A percentile compares a stretch with the other conserved stretches of the same genome.
Evolutionary conservation across 1,140 invertebrate genomes (phyloP).

Genomic region (Zaprionus taronus): DNA sequence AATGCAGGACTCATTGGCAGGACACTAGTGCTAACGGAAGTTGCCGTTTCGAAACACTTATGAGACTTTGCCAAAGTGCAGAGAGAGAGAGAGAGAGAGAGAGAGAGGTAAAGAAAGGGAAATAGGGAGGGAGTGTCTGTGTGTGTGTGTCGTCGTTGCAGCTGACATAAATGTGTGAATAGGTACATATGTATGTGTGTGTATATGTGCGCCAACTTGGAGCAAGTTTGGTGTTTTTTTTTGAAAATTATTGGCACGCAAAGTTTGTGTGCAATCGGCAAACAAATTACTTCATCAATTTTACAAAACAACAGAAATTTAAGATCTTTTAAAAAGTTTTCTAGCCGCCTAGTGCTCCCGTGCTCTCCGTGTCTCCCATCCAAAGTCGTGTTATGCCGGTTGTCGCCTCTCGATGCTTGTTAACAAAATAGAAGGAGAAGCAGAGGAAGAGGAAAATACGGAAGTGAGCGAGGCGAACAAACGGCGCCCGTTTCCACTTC

Average conservation of each 20-base stretch:
- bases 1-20: slow-evolving; percentile 66
- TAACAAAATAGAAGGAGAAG: neutral
- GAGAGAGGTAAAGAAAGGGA: neutral
- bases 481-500: slow-evolving; percentile 8
- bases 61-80: slow-evolving; percentile 7
- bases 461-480: slow-evolving; percentile 37
- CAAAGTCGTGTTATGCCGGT: slow-evolving; percentile 5
- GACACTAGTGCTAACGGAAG: slow-evolving; percentile 23
- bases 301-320: slow-evolving; percentile 81
- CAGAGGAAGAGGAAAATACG: slow-evolving; percentile 31
- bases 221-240: slow-evolving; percentile 69
- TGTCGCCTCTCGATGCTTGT: neutral
- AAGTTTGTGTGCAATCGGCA: slow-evolving; percentile 78
- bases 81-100: neutral
- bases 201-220: slow-evolving; percentile 35
- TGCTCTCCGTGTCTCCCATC: slow-evolving; percentile 1
- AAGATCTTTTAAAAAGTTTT: slow-evolving; percentile 79
- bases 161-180: neutral
- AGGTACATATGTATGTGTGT: neutral
- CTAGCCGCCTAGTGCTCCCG: slow-evolving; percentile 21
- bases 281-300: slow-evolving; percentile 82
- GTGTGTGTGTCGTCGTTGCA: neutral
- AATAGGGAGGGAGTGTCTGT: neutral
- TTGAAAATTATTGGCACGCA: slow-evolving; percentile 77
- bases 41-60: slow-evolving; percentile 12